Percentiles rank a stretch among this genome's conserved stretches.
Conservation (phyloP, 2,888 invertebrate genomes). For the Drosophila merina region DNA sequence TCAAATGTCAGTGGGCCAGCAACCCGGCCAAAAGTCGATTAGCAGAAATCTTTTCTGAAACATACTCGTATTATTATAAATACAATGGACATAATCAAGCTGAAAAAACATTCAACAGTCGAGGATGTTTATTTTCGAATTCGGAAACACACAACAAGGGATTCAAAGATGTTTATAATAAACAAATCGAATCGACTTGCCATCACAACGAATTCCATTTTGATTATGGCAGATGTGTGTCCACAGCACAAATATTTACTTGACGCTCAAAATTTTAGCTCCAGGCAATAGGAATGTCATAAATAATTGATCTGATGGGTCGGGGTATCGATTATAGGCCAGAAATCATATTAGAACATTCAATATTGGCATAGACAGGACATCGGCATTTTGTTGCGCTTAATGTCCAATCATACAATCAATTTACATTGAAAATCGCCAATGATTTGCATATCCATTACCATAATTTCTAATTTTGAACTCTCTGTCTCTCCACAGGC, state of each 20-base stretch:
- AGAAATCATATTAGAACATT: background rate
- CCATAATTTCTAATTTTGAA: slow-evolving; percentile 23
- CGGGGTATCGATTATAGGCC: background rate
- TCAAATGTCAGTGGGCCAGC: slow-evolving; percentile 24
- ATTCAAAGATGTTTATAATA: slow-evolving; percentile 1
- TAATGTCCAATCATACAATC: slow-evolving; percentile 11
- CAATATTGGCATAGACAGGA: background rate
- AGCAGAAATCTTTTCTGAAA: too few species aligned
- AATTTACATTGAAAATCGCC: slow-evolving; percentile 20
- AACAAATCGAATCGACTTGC: background rate
- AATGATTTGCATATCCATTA: slow-evolving; percentile 33
- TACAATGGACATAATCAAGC: background rate
- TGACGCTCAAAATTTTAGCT: background rate
- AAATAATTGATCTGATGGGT: background rate
- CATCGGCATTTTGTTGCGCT: background rate
- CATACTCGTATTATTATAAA: too few species aligned
- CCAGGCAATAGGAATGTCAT: background rate
- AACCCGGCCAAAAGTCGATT: too few species aligned
- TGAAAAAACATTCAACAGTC: background rate
- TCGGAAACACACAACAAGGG: background rate
- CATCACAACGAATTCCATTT: background rate
- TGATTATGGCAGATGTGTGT: slow-evolving; percentile 3
- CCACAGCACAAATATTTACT: slow-evolving; percentile 1
- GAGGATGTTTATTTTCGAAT: background rate
- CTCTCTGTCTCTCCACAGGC: slow-evolving; percentile 78